Evolutionary conservation across 1,140 invertebrate genomes (phyloP).

Genomic region (Drosophila erecta): DNA sequence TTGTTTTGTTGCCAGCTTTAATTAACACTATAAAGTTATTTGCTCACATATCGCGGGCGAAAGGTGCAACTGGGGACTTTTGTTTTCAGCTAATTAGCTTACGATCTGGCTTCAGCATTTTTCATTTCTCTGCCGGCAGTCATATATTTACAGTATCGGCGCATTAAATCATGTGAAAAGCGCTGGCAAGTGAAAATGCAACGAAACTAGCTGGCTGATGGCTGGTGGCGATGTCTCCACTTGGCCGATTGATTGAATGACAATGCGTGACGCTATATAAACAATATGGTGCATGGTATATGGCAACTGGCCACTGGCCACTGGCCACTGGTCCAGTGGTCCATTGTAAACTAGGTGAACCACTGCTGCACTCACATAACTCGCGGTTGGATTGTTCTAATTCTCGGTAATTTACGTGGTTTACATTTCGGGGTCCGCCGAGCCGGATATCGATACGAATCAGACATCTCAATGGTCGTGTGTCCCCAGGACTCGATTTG

Average conservation of each 20-base stretch:
- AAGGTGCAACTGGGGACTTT: conserved; percentile 47
- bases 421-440: conserved; percentile 55
- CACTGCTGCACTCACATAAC: conserved; percentile 53
- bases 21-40: conserved; percentile 79
- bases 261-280: conserved; percentile 56
- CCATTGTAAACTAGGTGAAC: conserved; percentile 75
- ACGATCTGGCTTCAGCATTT: conserved; percentile 59
- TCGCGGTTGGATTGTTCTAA: conserved; percentile 65
- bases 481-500: conserved; percentile 32
- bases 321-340: conserved; percentile 21
- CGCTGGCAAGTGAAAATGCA: conserved; percentile 74
- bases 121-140: conserved; percentile 24
- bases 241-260: conserved; percentile 64
- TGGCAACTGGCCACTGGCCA: conserved; percentile 43
- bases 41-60: conserved; percentile 23
- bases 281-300: neutral
- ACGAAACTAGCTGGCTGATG: conserved; percentile 56
- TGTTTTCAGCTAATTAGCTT: conserved; percentile 68
- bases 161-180: conserved; percentile 78
- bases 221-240: conserved; percentile 43
- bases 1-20: conserved; percentile 75
- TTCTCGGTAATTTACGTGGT: conserved; percentile 74
- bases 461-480: conserved; percentile 16
- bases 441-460: conserved; percentile 63
- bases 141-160: conserved; percentile 41